These are phyloP conservation scores for Motacilla alba DNA, from an alignment of 2,113 vertebrate species.

Conservation along the genomic window DNA sequence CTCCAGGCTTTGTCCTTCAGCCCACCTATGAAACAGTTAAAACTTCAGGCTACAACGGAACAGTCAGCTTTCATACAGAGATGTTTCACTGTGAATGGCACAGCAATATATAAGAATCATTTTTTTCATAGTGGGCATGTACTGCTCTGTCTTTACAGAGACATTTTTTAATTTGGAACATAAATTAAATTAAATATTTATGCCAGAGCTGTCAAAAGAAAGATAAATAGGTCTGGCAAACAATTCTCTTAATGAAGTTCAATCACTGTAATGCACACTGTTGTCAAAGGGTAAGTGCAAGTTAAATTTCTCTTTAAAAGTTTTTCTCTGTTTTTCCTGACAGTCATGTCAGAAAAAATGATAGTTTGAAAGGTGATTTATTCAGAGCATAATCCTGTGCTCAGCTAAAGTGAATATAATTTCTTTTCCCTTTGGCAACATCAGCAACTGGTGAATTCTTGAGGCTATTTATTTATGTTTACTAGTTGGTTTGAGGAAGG, in stretches of 20 bases:
- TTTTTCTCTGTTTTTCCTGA: slow-evolving; percentile 57
- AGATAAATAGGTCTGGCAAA: slow-evolving; percentile 64
- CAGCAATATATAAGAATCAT: slow-evolving; percentile 1
- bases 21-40: slow-evolving; percentile 14
- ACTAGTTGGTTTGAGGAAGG: background rate
- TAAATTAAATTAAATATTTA: slow-evolving; percentile 77
- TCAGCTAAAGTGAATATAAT: background rate
- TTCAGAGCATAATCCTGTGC: background rate
- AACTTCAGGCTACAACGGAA: background rate
- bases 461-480: background rate
- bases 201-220: slow-evolving; percentile 56
- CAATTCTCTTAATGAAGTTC: slow-evolving; percentile 67
- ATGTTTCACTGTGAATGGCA: background rate
- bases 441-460: background rate
- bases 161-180: slow-evolving; percentile 51
- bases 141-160: slow-evolving; percentile 24
- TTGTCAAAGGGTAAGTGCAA: slow-evolving; percentile 65
- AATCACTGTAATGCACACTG: slow-evolving; percentile 60
- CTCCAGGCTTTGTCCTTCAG: background rate
- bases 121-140: slow-evolving; percentile 20
- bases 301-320: slow-evolving; percentile 62
- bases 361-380: slow-evolving; percentile 26
- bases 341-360: slow-evolving; percentile 18
- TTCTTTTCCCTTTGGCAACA: background rate
- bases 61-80: background rate